Conservation (phyloP, 2,888 invertebrate genomes). For the Serripes groenlandicus region DNA sequence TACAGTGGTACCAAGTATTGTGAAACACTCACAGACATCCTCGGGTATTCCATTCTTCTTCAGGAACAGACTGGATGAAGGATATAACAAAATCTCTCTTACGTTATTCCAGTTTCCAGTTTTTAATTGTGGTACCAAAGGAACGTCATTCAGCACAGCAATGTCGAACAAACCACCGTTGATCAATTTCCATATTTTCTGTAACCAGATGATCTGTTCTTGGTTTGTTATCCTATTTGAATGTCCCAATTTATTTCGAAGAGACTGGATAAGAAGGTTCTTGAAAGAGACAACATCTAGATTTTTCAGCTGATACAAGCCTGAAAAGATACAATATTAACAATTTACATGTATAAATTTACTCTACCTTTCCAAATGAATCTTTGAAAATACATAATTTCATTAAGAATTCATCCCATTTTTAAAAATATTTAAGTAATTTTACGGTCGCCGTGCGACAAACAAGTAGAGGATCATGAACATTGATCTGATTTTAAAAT, state of each 20-base stretch:
- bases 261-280: not conserved
- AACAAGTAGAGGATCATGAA: too few relatives aligned
- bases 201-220: not conserved
- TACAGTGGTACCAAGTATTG: not conserved
- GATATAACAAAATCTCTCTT: slow-evolving; percentile 7
- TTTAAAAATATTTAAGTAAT: too few relatives aligned
- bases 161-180: not conserved
- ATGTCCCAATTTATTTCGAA: not conserved
- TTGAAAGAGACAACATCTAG: not conserved
- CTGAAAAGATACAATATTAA: slow-evolving; percentile 12
- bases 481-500: too few relatives aligned
- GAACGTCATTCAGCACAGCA: not conserved
- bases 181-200: slow-evolving; percentile 10
- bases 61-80: not conserved
- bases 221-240: not conserved
- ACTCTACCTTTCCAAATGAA: too few relatives aligned
- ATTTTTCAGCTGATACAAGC: not conserved
- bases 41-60: not conserved
- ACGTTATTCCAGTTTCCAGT: not conserved
- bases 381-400: too few relatives aligned
- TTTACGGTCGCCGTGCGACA: too few relatives aligned
- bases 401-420: too few relatives aligned
- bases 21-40: not conserved
- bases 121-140: slow-evolving; percentile 1
- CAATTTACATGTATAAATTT: too few relatives aligned